Evolutionary conservation across 2,113 vertebrate species (phyloP).

Genomic region (Hepsetus odoe): DNA sequence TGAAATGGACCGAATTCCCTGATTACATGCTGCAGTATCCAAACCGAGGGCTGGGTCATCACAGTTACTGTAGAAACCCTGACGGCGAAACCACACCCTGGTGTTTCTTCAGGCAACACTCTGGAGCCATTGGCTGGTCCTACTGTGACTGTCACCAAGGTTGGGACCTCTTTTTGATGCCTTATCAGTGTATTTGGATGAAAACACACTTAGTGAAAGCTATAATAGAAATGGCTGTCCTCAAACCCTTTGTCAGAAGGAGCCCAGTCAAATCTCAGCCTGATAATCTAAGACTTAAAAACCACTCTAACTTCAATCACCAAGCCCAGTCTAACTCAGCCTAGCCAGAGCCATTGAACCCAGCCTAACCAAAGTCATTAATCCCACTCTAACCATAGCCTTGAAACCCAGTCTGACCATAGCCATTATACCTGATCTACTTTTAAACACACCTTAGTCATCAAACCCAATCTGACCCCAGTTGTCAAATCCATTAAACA

Average conservation of each 20-base stretch:
- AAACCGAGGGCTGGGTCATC: conserved; percentile 77
- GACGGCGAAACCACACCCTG: conserved; percentile 78
- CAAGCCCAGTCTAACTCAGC: too few relatives aligned
- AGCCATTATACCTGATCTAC: not conserved
- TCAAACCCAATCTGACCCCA: not conserved
- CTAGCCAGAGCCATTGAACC: not conserved
- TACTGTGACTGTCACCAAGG: conserved; percentile 85
- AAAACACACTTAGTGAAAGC: too few relatives aligned
- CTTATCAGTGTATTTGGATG: too few relatives aligned
- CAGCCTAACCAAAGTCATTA: too few relatives aligned
- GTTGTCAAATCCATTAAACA: too few relatives aligned
- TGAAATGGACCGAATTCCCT: conserved; percentile 83
- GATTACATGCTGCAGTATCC: conserved; percentile 85
- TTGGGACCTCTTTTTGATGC: conserved; percentile 57
- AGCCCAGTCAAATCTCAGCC: too few relatives aligned
- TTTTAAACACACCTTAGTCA: not conserved
- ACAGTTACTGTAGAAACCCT: conserved; percentile 83
- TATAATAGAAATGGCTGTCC: too few relatives aligned
- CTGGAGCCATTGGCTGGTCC: conserved; percentile 80
- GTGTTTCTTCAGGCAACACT: conserved; percentile 83
- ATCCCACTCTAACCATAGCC: not conserved
- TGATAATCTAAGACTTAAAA: too few relatives aligned
- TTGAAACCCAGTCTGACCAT: not conserved
- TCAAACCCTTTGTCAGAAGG: too few relatives aligned
- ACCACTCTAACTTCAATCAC: too few relatives aligned